Evolutionary conservation across 1,140 invertebrate species (phyloP), one percentile per base, ranked within the genome.

Genomic region (Halotydeus destructor): DNA sequence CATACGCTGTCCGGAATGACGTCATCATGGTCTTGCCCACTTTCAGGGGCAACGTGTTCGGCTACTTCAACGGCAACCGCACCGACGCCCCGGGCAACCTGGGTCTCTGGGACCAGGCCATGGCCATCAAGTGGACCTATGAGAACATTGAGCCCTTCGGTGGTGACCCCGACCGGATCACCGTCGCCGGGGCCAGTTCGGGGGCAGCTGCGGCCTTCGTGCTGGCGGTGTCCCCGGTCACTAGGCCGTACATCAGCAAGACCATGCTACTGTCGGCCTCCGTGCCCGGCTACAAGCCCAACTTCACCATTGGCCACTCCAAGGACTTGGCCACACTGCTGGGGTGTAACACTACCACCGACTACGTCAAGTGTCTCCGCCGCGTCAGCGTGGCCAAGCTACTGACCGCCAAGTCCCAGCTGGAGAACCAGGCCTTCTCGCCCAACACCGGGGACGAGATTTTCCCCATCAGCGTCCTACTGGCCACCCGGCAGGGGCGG

Each of bases 71-170:
- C 24, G 21, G 14, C 25, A 27, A 39, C 30, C n/a, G 14, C 18
- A 27, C 26, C 30, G 38, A 39, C 5, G 25, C 25, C 5, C 38
- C 38, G 8, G 38, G 2, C 60, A 65, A 49, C 50, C 58, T 18
- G 2, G 37, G 37, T 26, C 23, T 39, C 18, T 39, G 23, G 37
- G 37, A 39, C 21, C 67, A 65, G 47, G 41, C 61, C 12, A 50
- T 66, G 51, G 67, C 61, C 5, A 33, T 58, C 19, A 57, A 58
- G 43, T 58, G 55, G 55, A 57, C 69, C 2, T 53, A 63, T 47
- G 52, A 56, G 22, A 67, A 69, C 49, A 66, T 67, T 35, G 54
- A 60, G 21, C 44, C 51, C 41, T 69, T 69, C 49, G 65, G 65
- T 24, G 67, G 67, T 3, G 35, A 37, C 14, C 16, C 16, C 61